Conservation (phyloP, 2,113 vertebrate species). For the Athene cunicularia region DNA sequence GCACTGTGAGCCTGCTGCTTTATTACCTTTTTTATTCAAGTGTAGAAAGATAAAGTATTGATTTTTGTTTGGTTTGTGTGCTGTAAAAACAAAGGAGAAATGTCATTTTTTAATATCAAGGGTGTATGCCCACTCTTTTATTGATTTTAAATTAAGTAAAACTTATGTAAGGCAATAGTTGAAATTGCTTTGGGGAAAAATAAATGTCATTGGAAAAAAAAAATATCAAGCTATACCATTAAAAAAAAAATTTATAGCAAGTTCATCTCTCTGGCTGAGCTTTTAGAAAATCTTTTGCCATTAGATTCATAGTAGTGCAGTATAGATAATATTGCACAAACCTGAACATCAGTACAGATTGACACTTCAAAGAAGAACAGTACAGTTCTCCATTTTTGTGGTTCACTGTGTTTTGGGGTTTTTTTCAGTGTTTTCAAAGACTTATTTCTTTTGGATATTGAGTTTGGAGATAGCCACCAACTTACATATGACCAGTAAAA, state of each 20-base stretch:
- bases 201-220: background rate
- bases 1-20: constrained; percentile 10
- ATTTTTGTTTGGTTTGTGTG: constrained; percentile 35
- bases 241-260: background rate
- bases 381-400: background rate
- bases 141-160: constrained; percentile 52
- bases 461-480: background rate
- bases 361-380: background rate
- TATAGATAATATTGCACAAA: background rate
- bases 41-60: constrained; percentile 30
- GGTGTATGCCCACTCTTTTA: background rate
- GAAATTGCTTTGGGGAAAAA: constrained; percentile 9
- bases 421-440: background rate
- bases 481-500: background rate
- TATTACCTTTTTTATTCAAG: constrained; percentile 35
- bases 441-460: background rate
- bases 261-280: background rate
- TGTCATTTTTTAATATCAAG: constrained; percentile 14
- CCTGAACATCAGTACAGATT: background rate
- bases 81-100: constrained; percentile 24
- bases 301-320: background rate
- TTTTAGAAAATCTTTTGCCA: background rate
- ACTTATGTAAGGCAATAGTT: background rate
- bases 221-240: background rate
- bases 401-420: background rate